Conservation (phyloP, 2,113 vertebrate genomes). For the Alectura lathami region DNA sequence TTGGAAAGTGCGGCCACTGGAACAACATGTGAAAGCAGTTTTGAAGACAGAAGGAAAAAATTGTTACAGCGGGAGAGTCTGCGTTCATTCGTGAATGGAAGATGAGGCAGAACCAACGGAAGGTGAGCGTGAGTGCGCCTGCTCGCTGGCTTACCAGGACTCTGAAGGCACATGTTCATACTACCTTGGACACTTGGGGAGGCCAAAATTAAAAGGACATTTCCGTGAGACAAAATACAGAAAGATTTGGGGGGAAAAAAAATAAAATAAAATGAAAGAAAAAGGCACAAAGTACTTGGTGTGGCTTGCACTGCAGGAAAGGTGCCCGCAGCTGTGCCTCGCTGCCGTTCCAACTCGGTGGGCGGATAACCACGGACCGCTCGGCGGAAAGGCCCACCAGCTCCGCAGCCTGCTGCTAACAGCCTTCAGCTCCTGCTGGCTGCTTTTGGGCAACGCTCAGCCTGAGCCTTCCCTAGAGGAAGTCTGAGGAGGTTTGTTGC, state of each 20-base stretch:
- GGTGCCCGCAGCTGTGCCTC: neutral
- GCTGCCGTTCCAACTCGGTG: neutral
- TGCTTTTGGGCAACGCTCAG: neutral
- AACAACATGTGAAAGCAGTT: neutral
- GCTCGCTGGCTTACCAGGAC: neutral
- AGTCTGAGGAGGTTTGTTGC: neutral
- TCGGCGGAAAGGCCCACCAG: neutral
- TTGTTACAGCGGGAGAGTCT: neutral
- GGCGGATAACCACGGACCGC: neutral
- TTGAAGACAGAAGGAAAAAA: neutral
- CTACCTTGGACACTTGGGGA: neutral
- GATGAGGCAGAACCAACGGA: neutral
- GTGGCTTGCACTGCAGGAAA: neutral
- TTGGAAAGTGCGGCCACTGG: neutral
- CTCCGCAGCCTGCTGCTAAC: neutral
- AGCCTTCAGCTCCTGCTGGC: neutral
- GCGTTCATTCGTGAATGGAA: neutral
- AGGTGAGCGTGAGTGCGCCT: too few relatives aligned
- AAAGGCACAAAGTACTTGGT: neutral
- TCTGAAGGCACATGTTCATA: neutral
- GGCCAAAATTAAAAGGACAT: neutral
- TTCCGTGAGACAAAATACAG: neutral
- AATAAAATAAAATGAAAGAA: neutral
- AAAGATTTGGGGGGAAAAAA: neutral
- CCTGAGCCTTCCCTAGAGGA: neutral